A percentile compares a stretch with the other conserved stretches of the same genome.
These are phyloP conservation scores for Tenthredo distinguenda DNA, from an alignment of 2,888 invertebrate genomes.

Conservation along the genomic window DNA sequence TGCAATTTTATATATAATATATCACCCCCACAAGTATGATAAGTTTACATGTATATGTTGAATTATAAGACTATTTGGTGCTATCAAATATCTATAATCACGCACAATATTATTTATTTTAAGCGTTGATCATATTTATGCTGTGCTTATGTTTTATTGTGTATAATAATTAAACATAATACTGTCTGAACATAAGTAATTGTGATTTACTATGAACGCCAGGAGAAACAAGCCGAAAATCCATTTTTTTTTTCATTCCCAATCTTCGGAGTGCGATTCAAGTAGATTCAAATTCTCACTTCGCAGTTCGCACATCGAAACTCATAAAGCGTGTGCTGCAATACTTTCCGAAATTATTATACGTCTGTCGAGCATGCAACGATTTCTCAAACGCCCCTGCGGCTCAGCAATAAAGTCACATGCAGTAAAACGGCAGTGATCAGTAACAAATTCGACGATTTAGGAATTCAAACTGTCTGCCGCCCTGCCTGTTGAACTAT, in stretches of 20 bases:
- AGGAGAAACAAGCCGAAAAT: background rate
- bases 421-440: background rate
- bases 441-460: background rate
- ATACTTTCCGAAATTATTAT: background rate
- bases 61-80: constrained; percentile 1
- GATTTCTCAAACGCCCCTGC: background rate
- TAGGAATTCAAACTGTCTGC: background rate
- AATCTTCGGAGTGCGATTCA: background rate
- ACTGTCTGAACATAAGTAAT: background rate
- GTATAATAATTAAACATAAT: background rate
- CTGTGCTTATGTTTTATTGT: background rate
- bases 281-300: background rate
- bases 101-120: background rate
- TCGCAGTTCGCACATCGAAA: background rate
- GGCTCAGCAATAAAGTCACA: background rate
- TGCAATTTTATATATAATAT: background rate
- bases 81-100: background rate
- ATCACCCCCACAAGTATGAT: background rate
- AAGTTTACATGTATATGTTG: background rate
- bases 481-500: no score
- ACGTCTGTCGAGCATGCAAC: background rate
- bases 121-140: background rate
- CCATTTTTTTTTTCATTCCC: background rate
- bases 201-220: background rate
- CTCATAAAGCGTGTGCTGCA: background rate